Evolutionary conservation across 23 tunicate genomes (phyloP).

Genomic region (Halocynthia roretzi): DNA sequence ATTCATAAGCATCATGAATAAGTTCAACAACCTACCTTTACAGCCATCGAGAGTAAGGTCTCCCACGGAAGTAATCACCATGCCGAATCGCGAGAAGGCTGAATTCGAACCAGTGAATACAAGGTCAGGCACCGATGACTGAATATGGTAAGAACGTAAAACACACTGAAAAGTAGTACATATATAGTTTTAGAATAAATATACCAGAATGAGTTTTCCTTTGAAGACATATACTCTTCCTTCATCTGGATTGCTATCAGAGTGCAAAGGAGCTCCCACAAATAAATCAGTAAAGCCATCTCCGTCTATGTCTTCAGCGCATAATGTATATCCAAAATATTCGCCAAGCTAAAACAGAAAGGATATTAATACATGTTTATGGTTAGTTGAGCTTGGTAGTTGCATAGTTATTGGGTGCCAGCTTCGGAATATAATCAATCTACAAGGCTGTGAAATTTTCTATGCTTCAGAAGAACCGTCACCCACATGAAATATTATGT

Average conservation of each 20-base stretch:
- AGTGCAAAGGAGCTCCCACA: conserved; percentile 70
- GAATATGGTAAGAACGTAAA: not conserved
- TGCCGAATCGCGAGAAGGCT: conserved; percentile 61
- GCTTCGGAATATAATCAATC: too few species aligned
- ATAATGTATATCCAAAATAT: conserved; percentile 65
- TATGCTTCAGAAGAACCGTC: too few species aligned
- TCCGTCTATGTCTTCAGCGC: conserved; percentile 43
- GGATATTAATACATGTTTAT: not conserved
- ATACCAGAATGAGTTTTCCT: conserved; percentile 52
- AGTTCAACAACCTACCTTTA: conserved; percentile 25
- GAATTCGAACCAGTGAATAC: conserved; percentile 20
- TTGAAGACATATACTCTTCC: conserved; percentile 60
- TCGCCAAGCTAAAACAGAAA: conserved; percentile 41
- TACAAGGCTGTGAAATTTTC: too few species aligned
- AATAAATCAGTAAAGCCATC: conserved; percentile 56
- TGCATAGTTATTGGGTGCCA: too few species aligned
- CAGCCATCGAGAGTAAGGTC: conserved; percentile 49
- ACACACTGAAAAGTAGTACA: not conserved
- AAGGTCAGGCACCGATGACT: conserved; percentile 22
- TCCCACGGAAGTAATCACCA: conserved; percentile 50
- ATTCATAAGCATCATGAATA: not conserved
- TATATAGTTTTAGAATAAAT: conserved; percentile 4
- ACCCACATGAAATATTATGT: too few species aligned
- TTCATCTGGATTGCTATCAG: conserved; percentile 38
- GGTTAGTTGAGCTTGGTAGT: too few species aligned